Base-by-base conservation (phyloP, 2,113 vertebrate species). In the Arizona elegans region DNA sequence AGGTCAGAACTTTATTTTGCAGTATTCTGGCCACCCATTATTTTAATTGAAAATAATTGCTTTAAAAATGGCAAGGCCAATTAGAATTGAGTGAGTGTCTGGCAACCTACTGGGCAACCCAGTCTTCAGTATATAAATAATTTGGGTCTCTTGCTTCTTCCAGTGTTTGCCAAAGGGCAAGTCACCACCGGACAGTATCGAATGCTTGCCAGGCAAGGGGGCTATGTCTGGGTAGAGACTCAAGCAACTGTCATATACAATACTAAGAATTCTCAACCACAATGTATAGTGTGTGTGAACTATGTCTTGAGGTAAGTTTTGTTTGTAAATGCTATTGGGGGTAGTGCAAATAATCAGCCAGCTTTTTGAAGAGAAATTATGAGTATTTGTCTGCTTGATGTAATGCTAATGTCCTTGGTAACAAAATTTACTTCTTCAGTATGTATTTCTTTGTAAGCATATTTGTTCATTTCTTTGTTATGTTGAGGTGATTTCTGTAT, bases 241-340 rank as follows among this genome's bases (percentile, higher is more conserved):
- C 99, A 99, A 98, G 99, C 99, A 94, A 99, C 99, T 10, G 98
- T 99, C 94, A 99, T 99, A 96, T 99, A 99, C 97, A 99, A 98
- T 98, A 99, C 97, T 96, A 99, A 99, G 98, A 99, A 99, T 95
- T 99, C 99, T 47, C 99, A 99, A 95, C 99, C 99, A 38, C 99
- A 99, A 94, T 99, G 99, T 97, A 98, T 99, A 85, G 99, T 99
- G 87, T 99, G 99, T 81, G 98, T 99, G 93, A 99, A 99, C 98
- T 99, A 99, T 26, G 99, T 99, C 93, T 98, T 99, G 96, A 99
- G 99, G 99, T 99, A 97, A 97, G 96, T 24, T 92, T 94, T 91
- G 50, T 23, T 88, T 88, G 65, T n/a, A 33, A 93, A 0, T 0
- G 33, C 12, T 53, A 9, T 62, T 50, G 29, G 92, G 54, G 6